Evolutionary conservation across 2,888 invertebrate genomes (phyloP).

Genomic region (Creontiades dilutus): DNA sequence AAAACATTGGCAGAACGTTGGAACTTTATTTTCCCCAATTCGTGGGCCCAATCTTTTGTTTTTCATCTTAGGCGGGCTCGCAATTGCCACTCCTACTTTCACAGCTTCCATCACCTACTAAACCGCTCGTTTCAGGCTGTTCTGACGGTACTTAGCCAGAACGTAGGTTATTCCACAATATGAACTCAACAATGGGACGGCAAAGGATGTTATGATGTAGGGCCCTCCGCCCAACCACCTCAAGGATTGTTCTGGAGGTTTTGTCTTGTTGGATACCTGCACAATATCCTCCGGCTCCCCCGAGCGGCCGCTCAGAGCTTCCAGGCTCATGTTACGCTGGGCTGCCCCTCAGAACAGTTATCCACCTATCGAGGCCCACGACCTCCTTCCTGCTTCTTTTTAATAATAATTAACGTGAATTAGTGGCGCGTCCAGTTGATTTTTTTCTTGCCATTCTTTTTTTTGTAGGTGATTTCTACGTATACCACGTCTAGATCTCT

Average conservation of each 20-base stretch:
- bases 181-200: background rate
- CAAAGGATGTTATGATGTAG: constrained; percentile 28
- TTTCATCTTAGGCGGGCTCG: too few relatives aligned
- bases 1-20: too few relatives aligned
- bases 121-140: background rate
- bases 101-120: background rate
- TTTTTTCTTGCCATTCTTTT: background rate
- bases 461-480: background rate
- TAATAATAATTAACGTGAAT: constrained; percentile 32
- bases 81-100: constrained; percentile 7
- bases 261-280: background rate
- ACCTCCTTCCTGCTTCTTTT: constrained; percentile 16
- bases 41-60: too few relatives aligned
- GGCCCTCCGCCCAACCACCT: background rate
- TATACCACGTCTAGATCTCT: background rate
- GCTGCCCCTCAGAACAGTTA: constrained; percentile 21
- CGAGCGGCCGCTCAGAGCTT: constrained; percentile 15
- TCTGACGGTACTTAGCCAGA: background rate
- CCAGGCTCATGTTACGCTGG: constrained; percentile 11
- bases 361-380: constrained; percentile 10
- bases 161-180: constrained; percentile 1
- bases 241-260: background rate
- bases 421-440: constrained; percentile 6
- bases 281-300: constrained; percentile 4
- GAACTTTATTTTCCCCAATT: too few relatives aligned